Evolutionary conservation across 2,113 vertebrate genomes (phyloP).

Genomic region (Australoheros scitulus): DNA sequence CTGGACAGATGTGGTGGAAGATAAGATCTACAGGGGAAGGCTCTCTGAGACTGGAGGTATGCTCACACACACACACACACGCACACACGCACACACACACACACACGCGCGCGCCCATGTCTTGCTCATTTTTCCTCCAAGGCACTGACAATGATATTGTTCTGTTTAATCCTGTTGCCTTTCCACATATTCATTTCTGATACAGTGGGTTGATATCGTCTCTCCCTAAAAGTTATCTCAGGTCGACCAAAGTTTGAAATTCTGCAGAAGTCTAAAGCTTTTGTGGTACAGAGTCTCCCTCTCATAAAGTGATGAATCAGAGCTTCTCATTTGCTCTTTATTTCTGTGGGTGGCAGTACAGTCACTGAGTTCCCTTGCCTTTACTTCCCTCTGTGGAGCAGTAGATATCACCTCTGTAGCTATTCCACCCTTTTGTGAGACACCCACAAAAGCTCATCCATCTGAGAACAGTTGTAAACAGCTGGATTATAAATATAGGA

Average conservation of each 20-base stretch:
- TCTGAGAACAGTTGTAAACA: conserved; percentile 71
- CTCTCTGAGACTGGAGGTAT: conserved; percentile 94
- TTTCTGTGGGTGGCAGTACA: conserved; percentile 24
- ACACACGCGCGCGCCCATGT: not conserved
- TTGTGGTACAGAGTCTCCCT: not conserved
- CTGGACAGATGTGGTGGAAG: conserved; percentile 99
- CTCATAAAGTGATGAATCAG: conserved; percentile 37
- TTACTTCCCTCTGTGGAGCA: conserved; percentile 36
- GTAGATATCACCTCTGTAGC: conserved; percentile 32
- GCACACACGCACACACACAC: not conserved
- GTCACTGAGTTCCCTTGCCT: conserved; percentile 5
- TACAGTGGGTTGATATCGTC: conserved; percentile 16
- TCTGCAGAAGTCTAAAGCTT: conserved; percentile 15
- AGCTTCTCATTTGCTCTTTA: conserved; percentile 12
- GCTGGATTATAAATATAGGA: conserved; percentile 65
- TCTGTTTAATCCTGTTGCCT: conserved; percentile 25
- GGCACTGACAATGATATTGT: not conserved
- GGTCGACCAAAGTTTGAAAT: conserved; percentile 24
- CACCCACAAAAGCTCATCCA: conserved; percentile 52
- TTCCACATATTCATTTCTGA: conserved; percentile 20
- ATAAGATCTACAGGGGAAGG: conserved; percentile 97
- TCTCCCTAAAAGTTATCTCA: conserved; percentile 21
- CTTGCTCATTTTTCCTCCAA: conserved; percentile 11
- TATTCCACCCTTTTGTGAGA: conserved; percentile 50
- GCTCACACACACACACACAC: conserved; percentile 1